Base-by-base conservation (phyloP, 2,113 vertebrate genomes). In the Tringa solitaria region DNA sequence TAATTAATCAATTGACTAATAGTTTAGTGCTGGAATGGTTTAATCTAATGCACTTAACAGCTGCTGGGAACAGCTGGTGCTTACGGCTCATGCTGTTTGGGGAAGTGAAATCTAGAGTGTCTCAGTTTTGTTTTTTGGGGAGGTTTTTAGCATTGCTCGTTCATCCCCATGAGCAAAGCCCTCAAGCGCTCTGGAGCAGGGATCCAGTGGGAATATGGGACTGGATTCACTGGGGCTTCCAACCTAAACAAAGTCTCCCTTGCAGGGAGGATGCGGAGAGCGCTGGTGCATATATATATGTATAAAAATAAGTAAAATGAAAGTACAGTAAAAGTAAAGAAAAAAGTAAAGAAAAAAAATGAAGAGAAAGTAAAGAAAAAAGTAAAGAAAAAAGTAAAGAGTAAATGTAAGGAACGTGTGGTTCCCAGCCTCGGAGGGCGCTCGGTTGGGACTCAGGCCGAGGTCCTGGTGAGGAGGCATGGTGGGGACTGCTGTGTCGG, bases 1-100 rank as follows among this genome's bases (percentile, higher is more conserved):
- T 95, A 92, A 90, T 97, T 95, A 96, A 96, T 97, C 95, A 95
- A 92, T 92, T 83, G 93, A 89, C 84, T 96, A 96, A 96, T 95
- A 89, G 84, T 77, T 89, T 45, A 72, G 67, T 57, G 67, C 81
- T 67, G 64, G 93, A 91, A 90, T 57, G 46, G 60, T 87, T 64
- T 59, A 83, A 80, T 91, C 75, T 74, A 93, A 86, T 3, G 1
- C 39, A 14, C 67, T 77, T 51, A 67, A 70, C 91, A 94, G 87
- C 96, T 97, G 95, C 91, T 95, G 11, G 53, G 50, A 91, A 74
- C 93, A 96, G 94, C 94, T 93, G 89, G 43, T 83, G 75, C 95
- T 82, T 39, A 37, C 0, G 0, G 78, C 67, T 87, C 19, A 5
- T 32, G 39, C 73, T 91, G 79, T 74, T 93, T 76, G 17, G 84